These are phyloP conservation scores for Bradypodion pumilum DNA, from an alignment of 2,797 vertebrate species.

Conservation along the genomic window DNA sequence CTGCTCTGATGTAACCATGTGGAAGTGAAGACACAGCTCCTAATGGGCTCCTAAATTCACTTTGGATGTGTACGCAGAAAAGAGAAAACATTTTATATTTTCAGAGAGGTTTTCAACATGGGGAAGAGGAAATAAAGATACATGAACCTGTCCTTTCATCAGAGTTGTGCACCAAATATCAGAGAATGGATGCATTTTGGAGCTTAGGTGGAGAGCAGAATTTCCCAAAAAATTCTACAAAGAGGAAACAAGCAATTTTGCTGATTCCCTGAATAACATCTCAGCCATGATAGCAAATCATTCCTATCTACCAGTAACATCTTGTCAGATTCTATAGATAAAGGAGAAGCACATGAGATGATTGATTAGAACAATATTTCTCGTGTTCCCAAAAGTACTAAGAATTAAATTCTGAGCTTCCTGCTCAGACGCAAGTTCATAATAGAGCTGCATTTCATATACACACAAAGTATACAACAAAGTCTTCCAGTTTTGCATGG, in stretches of 20 bases:
- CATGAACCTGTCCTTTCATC: too few relatives aligned
- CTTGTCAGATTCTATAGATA: not conserved
- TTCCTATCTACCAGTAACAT: not conserved
- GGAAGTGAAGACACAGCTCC: too few relatives aligned
- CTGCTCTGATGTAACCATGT: too few relatives aligned
- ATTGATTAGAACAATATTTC: too few relatives aligned
- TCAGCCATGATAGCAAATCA: too few relatives aligned
- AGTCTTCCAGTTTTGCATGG: not conserved
- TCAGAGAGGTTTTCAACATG: too few relatives aligned
- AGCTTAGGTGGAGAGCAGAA: not conserved
- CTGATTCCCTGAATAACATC: not conserved
- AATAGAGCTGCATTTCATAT: not conserved
- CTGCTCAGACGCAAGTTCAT: not conserved
- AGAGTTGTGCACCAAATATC: not conserved
- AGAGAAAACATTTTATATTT: too few relatives aligned
- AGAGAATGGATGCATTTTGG: not conserved
- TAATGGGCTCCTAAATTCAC: too few relatives aligned
- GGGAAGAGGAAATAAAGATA: too few relatives aligned
- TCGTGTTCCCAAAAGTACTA: not conserved
- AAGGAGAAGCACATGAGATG: not conserved
- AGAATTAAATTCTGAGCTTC: not conserved
- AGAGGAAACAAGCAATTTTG: not conserved
- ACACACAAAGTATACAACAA: not conserved
- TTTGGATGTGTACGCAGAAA: too few relatives aligned
- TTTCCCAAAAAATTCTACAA: not conserved